phyloP scores from a whole-genome alignment of 2,113 vertebrate genomes.

The Alouatta palliata region DNA sequence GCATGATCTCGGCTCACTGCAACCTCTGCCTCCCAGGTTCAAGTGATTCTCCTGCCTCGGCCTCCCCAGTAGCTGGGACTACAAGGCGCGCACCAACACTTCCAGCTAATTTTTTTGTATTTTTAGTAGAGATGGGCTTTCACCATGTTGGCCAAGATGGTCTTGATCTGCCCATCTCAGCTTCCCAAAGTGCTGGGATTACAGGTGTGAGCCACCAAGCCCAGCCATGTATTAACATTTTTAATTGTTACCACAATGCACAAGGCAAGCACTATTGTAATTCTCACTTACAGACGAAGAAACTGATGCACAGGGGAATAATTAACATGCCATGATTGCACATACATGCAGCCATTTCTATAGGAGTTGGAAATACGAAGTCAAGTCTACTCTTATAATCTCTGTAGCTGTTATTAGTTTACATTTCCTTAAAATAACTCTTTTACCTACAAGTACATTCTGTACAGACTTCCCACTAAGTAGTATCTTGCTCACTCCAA shows the following conservation, averaged over 20 bases:
- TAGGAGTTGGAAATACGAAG: not conserved
- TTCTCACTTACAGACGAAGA: not conserved
- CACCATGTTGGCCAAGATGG: no score
- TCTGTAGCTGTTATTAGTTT: not conserved
- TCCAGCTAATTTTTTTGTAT: no score
- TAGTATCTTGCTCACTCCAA: not conserved
- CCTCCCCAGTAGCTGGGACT: no score
- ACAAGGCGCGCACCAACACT: no score
- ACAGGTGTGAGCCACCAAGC: no score
- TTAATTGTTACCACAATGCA: not conserved
- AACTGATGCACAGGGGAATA: not conserved
- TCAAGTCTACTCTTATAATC: not conserved
- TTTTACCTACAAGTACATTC: conserved; percentile 9
- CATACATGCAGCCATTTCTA: not conserved
- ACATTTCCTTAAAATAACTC: not conserved
- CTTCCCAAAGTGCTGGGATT: no score
- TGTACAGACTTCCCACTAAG: not conserved
- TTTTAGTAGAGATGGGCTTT: no score
- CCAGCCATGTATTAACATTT: not conserved
- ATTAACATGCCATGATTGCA: not conserved
- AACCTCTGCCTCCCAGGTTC: no score
- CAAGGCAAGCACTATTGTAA: not conserved
- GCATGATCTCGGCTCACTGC: no score
- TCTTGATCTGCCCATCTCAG: no score
- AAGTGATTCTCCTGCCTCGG: no score